Base-by-base conservation (phyloP, 2,113 vertebrate species). In the Monopterus albus region DNA sequence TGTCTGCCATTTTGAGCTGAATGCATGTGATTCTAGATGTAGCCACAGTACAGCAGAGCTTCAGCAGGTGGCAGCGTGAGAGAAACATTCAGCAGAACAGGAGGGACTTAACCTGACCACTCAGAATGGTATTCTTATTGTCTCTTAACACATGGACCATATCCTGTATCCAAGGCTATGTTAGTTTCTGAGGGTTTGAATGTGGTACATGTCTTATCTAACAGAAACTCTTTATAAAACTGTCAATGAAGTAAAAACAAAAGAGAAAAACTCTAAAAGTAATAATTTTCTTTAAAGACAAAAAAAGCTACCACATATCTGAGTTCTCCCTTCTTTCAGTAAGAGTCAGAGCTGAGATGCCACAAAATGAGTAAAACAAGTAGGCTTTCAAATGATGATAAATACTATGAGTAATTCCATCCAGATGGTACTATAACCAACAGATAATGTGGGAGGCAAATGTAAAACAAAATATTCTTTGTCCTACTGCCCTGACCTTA, bases 31-130 rank as follows among this genome's bases (percentile, higher is more conserved):
- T 60, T 81, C 31, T 43, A 53, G 56, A 58, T 29, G 50, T 42
- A 81, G 73, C 55, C 53, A 79, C 75, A 80, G 60, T 65, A 55
- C 66, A 85, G 76, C 69, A 67, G 71, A 74, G 74, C 64, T 83
- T 78, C 86, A 90, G 85, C 84, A 91, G 87, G 86, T 84, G 86
- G 89, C 88, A 87, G 78, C 77, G 71, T 72, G 50, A 82, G 79
- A 74, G 56, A 72, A 74, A 42, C n/a, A 53, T 75, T 79, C 73
- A 67, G 55, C 58, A 79, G 50, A 55, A 60, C 17, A 51, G 45
- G 31, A 42, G 28, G 63, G 59, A 78, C 69, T 61, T 55, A 33
- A 60, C 50, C 74, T 60, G 25, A 23, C 11, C 49, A 52, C 18
- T 14, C 20, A 59, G 31, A 67, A 76, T 56, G 75, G 51, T 38